A percentile compares a stretch with the other conserved stretches of the same genome.
These are phyloP conservation scores for Plemyria rubiginata DNA, from an alignment of 2,888 invertebrate species.

Conservation along the genomic window DNA sequence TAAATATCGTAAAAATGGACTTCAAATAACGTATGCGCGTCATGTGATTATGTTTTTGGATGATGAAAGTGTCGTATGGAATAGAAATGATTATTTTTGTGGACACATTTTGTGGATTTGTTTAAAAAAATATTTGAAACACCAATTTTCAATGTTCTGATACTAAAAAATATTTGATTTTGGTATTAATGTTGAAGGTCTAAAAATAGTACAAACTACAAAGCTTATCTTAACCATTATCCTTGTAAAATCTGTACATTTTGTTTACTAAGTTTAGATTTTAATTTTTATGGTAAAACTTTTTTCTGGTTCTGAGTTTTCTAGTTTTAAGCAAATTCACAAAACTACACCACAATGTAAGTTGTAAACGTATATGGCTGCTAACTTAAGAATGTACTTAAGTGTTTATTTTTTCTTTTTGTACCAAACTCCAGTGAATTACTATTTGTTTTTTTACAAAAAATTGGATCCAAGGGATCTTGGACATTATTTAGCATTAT, in stretches of 20 bases:
- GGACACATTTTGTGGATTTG: conserved; percentile 30
- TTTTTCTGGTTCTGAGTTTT: background rate
- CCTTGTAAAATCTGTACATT: no score
- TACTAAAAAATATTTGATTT: no score
- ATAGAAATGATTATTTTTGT: conserved; percentile 24
- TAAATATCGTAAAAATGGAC: conserved; percentile 39
- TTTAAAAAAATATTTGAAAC: conserved; percentile 4
- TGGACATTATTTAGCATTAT: conserved; percentile 49
- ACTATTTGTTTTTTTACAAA: conserved; percentile 40
- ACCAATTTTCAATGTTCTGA: background rate
- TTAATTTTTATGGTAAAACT: background rate
- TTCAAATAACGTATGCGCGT: conserved; percentile 28
- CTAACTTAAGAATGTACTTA: conserved; percentile 75
- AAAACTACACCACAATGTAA: conserved; percentile 29
- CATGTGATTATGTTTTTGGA: conserved; percentile 35
- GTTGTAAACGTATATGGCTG: conserved; percentile 54
- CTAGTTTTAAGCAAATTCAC: conserved; percentile 44
- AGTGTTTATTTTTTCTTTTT: conserved; percentile 46
- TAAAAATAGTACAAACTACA: conserved; percentile 4
- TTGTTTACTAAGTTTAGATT: no score
- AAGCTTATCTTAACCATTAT: no score
- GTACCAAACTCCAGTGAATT: conserved; percentile 67
- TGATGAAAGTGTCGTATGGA: conserved; percentile 27
- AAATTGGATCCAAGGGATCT: conserved; percentile 45
- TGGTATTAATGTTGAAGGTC: background rate